Percentiles rank a stretch among this genome's conserved stretches.
Conservation (phyloP, 1,140 invertebrate genomes). For the Aphis craccivora region DNA sequence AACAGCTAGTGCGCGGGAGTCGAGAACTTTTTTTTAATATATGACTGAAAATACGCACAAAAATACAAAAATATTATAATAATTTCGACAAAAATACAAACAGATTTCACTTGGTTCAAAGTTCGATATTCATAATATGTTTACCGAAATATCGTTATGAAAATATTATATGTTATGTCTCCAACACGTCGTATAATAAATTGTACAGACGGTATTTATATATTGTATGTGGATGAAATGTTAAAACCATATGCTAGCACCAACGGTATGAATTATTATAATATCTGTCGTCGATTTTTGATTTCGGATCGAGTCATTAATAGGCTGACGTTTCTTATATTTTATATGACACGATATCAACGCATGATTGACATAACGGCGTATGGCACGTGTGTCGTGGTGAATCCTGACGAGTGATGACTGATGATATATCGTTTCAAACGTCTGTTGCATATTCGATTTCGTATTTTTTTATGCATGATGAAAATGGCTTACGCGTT, state of each 20-base stretch:
- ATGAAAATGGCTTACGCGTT: not conserved
- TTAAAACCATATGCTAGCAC: not conserved
- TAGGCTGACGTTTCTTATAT: not conserved
- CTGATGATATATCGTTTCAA: not conserved
- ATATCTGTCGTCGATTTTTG: not conserved
- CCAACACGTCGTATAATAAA: no score
- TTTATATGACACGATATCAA: not conserved
- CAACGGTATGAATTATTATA: not conserved
- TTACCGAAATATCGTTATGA: no score
- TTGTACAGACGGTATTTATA: no score
- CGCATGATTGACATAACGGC: not conserved
- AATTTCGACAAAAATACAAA: not conserved
- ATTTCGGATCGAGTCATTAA: not conserved
- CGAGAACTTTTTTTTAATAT: not conserved
- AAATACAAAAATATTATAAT: not conserved
- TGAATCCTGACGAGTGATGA: not conserved
- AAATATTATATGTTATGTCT: no score
- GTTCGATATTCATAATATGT: not conserved
- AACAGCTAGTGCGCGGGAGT: not conserved
- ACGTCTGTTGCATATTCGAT: not conserved
- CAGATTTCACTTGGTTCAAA: not conserved
- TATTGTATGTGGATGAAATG: no score
- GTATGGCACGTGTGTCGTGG: not conserved
- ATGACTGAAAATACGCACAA: not conserved
- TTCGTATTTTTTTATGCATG: not conserved